Percentiles rank a stretch among this genome's conserved stretches.
Conservation (phyloP, 2,888 invertebrate species). For the Bimastos eiseni region DNA sequence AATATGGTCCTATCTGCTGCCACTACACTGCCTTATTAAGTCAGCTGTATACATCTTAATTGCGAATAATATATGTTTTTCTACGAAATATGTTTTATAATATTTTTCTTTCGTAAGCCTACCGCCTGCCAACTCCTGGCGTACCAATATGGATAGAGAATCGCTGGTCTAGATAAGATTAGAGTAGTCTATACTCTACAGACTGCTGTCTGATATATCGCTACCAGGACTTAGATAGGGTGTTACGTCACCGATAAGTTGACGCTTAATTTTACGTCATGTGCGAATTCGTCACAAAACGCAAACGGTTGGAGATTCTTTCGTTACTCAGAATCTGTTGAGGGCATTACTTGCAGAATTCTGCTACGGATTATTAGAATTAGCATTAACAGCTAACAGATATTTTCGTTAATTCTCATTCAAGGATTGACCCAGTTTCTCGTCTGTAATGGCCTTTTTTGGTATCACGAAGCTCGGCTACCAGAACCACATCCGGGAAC, state of each 20-base stretch:
- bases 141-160: too few species aligned
- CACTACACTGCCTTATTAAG: too few species aligned
- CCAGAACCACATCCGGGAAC: conserved; percentile 8
- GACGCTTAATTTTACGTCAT: not conserved
- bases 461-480: not conserved
- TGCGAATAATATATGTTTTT: too few species aligned
- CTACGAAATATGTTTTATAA: too few species aligned
- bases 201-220: not conserved
- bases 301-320: not conserved
- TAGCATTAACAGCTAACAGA: not conserved
- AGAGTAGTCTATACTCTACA: not conserved
- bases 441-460: not conserved
- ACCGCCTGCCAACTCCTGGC: too few species aligned
- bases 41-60: too few species aligned
- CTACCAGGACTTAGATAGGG: not conserved
- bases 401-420: not conserved
- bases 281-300: not conserved
- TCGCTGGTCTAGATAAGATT: not conserved
- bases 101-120: too few species aligned
- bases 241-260: not conserved
- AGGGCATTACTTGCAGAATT: too few species aligned
- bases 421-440: not conserved
- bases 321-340: not conserved
- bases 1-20: too few species aligned
- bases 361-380: not conserved